These are phyloP conservation scores for Suillia variegata DNA, from an alignment of 2,888 invertebrate genomes.

Conservation along the genomic window DNA sequence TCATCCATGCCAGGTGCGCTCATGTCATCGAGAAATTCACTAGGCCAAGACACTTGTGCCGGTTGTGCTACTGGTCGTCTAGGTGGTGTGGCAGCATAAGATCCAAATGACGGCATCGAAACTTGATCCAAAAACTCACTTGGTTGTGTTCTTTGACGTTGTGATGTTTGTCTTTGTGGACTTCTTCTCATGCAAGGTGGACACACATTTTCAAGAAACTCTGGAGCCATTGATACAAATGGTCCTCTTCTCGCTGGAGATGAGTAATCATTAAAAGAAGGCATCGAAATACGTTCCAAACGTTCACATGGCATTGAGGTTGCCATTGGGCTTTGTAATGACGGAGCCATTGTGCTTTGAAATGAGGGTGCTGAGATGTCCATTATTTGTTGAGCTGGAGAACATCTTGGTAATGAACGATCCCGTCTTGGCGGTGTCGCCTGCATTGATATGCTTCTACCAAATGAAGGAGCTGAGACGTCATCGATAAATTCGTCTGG, in stretches of 20 bases:
- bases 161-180: background rate
- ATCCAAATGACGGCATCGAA: background rate
- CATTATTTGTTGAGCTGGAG: conserved; percentile 6
- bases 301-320: conserved; percentile 14
- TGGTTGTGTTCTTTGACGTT: background rate
- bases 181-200: background rate
- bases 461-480: conserved; percentile 8
- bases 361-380: conserved; percentile 15
- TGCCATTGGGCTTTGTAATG: background rate
- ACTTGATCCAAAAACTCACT: background rate
- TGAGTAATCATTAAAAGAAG: background rate
- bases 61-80: background rate
- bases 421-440: background rate
- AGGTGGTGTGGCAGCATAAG: background rate
- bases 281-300: conserved; percentile 12
- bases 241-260: background rate
- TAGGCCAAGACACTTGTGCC: background rate
- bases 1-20: background rate
- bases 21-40: background rate
- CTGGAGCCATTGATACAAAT: background rate
- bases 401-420: conserved; percentile 5
- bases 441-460: background rate
- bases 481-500: conserved; percentile 8
- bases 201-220: background rate
- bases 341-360: background rate